A percentile compares a stretch with the other conserved stretches of the same genome.
These are phyloP conservation scores for Sebastes iracundus DNA, from an alignment of 2,797 vertebrate genomes.

Conservation along the genomic window DNA sequence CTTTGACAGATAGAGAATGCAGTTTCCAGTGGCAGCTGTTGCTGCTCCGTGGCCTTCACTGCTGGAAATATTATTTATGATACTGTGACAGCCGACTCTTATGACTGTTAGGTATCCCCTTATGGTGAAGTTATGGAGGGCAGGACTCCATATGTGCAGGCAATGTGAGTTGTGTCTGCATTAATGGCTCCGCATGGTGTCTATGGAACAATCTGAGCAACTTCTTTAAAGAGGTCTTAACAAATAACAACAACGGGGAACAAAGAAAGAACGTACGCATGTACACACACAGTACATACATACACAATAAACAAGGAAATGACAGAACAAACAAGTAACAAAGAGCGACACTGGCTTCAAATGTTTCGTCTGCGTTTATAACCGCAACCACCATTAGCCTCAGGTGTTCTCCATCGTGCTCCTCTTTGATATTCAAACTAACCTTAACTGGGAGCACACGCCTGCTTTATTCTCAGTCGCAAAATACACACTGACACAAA, in stretches of 20 bases:
- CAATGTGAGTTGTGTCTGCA: background rate
- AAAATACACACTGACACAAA: constrained; percentile 28
- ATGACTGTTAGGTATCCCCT: background rate
- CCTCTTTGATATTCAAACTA: constrained; percentile 75
- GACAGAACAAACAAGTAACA: constrained; percentile 19
- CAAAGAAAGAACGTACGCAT: background rate
- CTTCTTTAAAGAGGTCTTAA: background rate
- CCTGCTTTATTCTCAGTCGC: constrained; percentile 50
- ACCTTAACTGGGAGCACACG: constrained; percentile 49
- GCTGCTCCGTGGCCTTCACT: background rate
- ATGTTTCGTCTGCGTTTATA: constrained; percentile 1
- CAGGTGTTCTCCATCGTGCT: constrained; percentile 59
- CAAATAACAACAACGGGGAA: constrained; percentile 1
- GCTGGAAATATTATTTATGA: constrained; percentile 15
- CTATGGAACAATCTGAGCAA: background rate
- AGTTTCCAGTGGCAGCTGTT: background rate
- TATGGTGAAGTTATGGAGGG: background rate
- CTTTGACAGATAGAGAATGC: background rate
- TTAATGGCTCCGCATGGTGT: background rate
- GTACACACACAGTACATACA: background rate
- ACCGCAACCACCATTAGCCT: constrained; percentile 49
- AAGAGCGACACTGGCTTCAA: constrained; percentile 23
- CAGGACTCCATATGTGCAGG: background rate
- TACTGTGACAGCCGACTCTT: background rate
- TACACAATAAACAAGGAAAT: background rate